A percentile compares a stretch with the other conserved stretches of the same genome.
These are phyloP conservation scores for Mimachlamys varia DNA, from an alignment of 2,888 invertebrate genomes.

Conservation along the genomic window DNA sequence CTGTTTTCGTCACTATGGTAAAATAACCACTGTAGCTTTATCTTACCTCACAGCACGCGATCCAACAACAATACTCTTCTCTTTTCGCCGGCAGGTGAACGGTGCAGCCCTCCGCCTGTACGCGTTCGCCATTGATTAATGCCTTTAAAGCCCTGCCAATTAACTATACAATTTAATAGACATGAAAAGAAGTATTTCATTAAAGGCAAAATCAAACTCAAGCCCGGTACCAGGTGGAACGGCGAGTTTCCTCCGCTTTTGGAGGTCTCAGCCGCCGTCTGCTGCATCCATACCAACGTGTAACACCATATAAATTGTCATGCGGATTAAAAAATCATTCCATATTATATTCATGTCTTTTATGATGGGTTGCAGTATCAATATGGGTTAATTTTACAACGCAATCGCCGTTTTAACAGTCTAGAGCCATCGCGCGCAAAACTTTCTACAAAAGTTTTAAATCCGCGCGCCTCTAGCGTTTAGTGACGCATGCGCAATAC, in stretches of 20 bases:
- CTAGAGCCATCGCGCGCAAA: constrained; percentile 28
- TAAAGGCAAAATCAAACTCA: constrained; percentile 50
- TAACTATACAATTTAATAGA: constrained; percentile 77
- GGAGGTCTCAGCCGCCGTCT: not conserved
- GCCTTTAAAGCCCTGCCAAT: constrained; percentile 72
- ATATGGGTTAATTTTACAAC: constrained; percentile 11
- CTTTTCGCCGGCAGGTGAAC: constrained; percentile 72
- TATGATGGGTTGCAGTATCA: constrained; percentile 15
- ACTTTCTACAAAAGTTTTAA: constrained; percentile 47
- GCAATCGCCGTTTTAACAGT: constrained; percentile 32
- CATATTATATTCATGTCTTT: constrained; percentile 17
- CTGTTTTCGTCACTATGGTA: constrained; percentile 47
- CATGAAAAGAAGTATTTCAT: constrained; percentile 70
- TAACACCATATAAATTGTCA: constrained; percentile 31
- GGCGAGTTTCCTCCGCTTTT: not conserved
- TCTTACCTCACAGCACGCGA: constrained; percentile 59
- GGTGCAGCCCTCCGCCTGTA: constrained; percentile 58
- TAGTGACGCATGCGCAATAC: constrained; percentile 49
- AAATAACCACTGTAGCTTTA: constrained; percentile 47
- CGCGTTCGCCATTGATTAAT: constrained; percentile 71
- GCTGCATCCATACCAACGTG: not conserved
- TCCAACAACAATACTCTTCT: constrained; percentile 66
- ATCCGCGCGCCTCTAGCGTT: constrained; percentile 46
- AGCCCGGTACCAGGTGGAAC: constrained; percentile 51
- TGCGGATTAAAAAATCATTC: constrained; percentile 33